phyloP scores from a whole-genome alignment of 2,797 vertebrate genomes.

The Hephaestus fuliginosus region DNA sequence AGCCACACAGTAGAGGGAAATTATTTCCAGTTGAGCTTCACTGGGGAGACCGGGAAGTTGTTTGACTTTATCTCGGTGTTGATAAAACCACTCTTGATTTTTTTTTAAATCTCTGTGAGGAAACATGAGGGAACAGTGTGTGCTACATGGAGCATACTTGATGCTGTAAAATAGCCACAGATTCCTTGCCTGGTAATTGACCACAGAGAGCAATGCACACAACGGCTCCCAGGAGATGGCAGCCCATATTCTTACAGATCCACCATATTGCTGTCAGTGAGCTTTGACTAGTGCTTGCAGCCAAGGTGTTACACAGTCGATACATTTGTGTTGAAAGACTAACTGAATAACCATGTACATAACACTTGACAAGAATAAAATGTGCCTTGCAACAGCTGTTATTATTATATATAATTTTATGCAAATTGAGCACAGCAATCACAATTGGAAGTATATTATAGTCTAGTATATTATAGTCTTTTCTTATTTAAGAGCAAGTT shows the following conservation, averaged over 20 bases:
- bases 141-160: conserved; percentile 23
- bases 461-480: not conserved
- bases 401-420: not conserved
- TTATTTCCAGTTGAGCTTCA: not conserved
- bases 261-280: conserved; percentile 7
- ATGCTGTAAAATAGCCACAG: conserved; percentile 41
- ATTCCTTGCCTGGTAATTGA: conserved; percentile 30
- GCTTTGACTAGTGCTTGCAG: conserved; percentile 9
- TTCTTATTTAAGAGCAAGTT: not conserved
- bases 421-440: conserved; percentile 6
- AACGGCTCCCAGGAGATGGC: conserved; percentile 29
- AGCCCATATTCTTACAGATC: conserved; percentile 18
- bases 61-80: not conserved
- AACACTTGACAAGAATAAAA: not conserved
- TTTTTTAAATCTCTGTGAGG: not conserved
- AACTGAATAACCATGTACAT: not conserved
- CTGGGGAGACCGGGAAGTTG: not conserved
- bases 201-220: conserved; percentile 31
- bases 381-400: not conserved
- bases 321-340: not conserved
- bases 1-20: not conserved
- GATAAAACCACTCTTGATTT: not conserved
- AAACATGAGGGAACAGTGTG: conserved; percentile 20
- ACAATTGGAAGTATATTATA: not conserved
- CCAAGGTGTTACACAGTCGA: not conserved